Evolutionary conservation across 2,797 vertebrate genomes (phyloP).

Genomic region (Gambelia wislizenii): DNA sequence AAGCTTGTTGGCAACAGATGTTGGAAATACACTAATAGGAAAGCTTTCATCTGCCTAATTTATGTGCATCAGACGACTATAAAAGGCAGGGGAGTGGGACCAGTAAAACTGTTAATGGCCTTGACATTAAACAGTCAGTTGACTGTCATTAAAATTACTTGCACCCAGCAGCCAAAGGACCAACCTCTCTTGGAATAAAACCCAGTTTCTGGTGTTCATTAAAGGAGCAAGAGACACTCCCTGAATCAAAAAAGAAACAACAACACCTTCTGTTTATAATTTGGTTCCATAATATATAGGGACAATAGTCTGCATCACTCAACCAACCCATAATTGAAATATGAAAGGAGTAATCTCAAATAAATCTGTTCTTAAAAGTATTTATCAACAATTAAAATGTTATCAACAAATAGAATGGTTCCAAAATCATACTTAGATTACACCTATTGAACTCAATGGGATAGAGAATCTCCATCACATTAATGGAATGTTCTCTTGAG

Average conservation of each 20-base stretch:
- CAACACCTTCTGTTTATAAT: background rate
- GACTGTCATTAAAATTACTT: constrained; percentile 15
- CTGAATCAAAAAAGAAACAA: background rate
- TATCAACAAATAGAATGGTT: too few species aligned
- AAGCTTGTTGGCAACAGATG: background rate
- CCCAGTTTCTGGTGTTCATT: background rate
- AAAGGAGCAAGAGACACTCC: background rate
- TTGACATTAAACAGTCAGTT: background rate
- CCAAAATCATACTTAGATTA: too few species aligned
- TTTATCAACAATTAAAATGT: background rate
- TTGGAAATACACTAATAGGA: background rate
- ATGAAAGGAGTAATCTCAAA: background rate
- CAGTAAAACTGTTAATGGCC: background rate
- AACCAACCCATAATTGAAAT: background rate
- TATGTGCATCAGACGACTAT: background rate
- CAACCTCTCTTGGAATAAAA: background rate
- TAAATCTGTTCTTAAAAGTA: background rate
- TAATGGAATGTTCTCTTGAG: too few species aligned
- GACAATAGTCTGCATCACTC: too few species aligned
- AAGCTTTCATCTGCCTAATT: background rate
- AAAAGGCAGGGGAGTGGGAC: background rate
- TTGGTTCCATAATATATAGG: background rate
- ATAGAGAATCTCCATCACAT: too few species aligned
- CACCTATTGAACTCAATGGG: too few species aligned
- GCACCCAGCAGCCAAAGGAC: background rate